These are phyloP conservation scores for Lipotes vexillifer DNA, from an alignment of 2,113 vertebrate species.

Conservation along the genomic window DNA sequence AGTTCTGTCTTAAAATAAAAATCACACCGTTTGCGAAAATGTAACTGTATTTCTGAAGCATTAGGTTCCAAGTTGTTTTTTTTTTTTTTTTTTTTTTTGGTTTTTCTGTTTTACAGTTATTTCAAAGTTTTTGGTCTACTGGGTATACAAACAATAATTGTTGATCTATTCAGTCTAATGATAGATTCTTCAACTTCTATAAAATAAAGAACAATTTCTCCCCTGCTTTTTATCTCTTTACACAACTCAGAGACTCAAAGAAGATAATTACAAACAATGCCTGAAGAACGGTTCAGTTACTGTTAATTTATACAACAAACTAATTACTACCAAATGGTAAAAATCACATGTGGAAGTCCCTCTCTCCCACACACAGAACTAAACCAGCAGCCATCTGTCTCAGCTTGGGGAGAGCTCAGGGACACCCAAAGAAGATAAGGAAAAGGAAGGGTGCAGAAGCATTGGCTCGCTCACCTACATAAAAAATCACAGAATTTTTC, in stretches of 20 bases:
- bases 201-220: conserved; percentile 78
- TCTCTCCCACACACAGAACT: conserved; percentile 91
- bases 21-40: conserved; percentile 14
- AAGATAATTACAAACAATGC: conserved; percentile 93
- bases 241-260: conserved; percentile 81
- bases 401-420: conserved; percentile 77
- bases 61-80: conserved; percentile 20
- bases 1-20: conserved; percentile 24
- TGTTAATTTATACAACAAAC: conserved; percentile 99
- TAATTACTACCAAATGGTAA: conserved; percentile 98
- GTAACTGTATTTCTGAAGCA: conserved; percentile 54
- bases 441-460: conserved; percentile 57
- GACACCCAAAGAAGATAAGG: conserved; percentile 73
- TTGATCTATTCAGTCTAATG: conserved; percentile 79
- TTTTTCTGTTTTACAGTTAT: conserved; percentile 26
- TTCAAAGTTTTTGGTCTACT: conserved; percentile 73
- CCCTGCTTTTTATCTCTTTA: conserved; percentile 77
- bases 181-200: conserved; percentile 74
- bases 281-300: conserved; percentile 92
- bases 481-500: conserved; percentile 47
- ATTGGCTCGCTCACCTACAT: conserved; percentile 56
- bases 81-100: neutral
- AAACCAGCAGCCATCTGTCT: conserved; percentile 88
- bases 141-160: conserved; percentile 67
- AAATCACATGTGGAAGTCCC: conserved; percentile 94